Conservation (phyloP, 2,888 invertebrate species). For the Caenorhabditis becei region DNA sequence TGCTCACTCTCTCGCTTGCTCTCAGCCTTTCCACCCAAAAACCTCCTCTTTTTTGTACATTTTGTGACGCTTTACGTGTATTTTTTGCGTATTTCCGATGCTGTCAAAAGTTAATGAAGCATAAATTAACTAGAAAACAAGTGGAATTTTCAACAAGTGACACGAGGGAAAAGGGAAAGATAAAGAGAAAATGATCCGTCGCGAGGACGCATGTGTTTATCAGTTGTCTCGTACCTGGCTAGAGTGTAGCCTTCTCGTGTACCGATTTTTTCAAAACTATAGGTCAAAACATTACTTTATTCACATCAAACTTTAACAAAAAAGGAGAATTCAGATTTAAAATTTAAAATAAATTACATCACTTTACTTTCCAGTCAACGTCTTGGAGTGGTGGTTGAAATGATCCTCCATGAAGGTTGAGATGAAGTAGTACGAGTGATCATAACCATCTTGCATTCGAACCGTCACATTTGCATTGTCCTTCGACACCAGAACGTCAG, state of each 20-base stretch:
- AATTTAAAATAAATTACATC: constrained; percentile 1
- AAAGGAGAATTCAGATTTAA: no score
- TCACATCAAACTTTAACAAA: background rate
- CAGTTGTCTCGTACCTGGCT: background rate
- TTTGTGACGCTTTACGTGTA: constrained; percentile 60
- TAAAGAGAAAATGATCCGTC: constrained; percentile 17
- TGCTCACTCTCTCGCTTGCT: constrained; percentile 21
- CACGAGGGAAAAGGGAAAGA: background rate
- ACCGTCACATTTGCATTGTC: constrained; percentile 48
- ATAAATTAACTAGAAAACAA: background rate
- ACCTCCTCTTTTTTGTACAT: constrained; percentile 19
- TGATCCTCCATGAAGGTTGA: constrained; percentile 94
- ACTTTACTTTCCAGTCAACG: constrained; percentile 16
- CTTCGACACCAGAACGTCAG: constrained; percentile 62
- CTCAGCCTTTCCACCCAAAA: background rate
- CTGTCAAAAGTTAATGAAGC: constrained; percentile 3
- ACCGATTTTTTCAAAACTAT: background rate
- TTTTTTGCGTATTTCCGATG: constrained; percentile 24
- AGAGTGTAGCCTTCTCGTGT: constrained; percentile 22
- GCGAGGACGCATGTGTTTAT: constrained; percentile 3
- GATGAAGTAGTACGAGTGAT: constrained; percentile 96
- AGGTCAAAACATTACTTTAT: background rate
- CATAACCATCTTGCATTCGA: constrained; percentile 87
- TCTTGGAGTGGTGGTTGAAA: constrained; percentile 89
- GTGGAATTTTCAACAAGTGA: background rate